A percentile compares a stretch with the other conserved stretches of the same genome.
phyloP scores from a whole-genome alignment of 2,888 invertebrate genomes.

The Hedychridium roseum region DNA sequence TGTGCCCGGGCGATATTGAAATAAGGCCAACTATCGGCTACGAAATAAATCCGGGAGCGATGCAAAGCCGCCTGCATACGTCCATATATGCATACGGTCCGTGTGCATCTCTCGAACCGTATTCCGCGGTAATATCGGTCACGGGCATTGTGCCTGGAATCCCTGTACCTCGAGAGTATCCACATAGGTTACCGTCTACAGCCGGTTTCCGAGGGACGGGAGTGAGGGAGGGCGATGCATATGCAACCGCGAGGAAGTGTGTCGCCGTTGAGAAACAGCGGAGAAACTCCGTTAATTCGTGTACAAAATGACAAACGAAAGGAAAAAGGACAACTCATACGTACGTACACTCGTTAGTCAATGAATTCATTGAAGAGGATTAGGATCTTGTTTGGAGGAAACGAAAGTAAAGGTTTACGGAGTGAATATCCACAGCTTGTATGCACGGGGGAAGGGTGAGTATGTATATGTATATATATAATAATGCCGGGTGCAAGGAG shows the following conservation, averaged over 20 bases:
- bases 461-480: conserved; percentile 36
- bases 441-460: conserved; percentile 1
- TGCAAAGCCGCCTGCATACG: neutral
- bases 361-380: too few species aligned
- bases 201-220: too few species aligned
- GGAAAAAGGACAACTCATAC: too few species aligned
- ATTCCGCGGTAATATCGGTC: conserved; percentile 3
- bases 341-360: too few species aligned
- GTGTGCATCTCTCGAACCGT: too few species aligned
- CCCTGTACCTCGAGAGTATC: conserved; percentile 3
- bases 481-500: conserved; percentile 32
- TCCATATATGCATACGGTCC: too few species aligned
- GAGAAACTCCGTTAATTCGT: too few species aligned
- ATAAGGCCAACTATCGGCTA: neutral
- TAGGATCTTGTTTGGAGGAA: too few species aligned
- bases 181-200: neutral
- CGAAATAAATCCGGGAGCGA: conserved; percentile 1
- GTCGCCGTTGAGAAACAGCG: neutral
- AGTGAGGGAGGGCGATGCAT: neutral
- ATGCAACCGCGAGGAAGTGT: neutral
- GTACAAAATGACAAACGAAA: too few species aligned
- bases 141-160: conserved; percentile 4
- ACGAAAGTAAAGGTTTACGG: too few species aligned
- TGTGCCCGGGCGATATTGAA: neutral
- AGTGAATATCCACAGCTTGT: too few species aligned